phyloP scores from a whole-genome alignment of 2,888 invertebrate genomes.

The Drymonia ruficornis region DNA sequence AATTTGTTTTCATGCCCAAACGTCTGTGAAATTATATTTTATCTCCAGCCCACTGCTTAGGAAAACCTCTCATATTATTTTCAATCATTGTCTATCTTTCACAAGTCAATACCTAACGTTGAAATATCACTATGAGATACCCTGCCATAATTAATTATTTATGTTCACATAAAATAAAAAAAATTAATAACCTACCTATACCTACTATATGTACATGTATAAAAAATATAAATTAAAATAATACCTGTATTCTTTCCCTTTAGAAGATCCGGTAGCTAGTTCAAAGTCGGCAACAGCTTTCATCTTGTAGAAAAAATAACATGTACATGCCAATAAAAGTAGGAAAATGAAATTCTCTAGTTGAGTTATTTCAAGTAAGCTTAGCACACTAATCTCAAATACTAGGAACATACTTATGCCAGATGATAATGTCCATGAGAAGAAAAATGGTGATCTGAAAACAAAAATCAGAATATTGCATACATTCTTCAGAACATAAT shows the following conservation, averaged over 20 bases:
- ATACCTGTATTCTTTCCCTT: constrained; percentile 78
- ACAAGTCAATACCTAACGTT: no score
- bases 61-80: no score
- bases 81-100: no score
- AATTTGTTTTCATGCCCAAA: no score
- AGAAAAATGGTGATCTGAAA: constrained; percentile 89
- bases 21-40: no score
- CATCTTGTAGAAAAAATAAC: constrained; percentile 76
- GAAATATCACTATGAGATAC: no score
- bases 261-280: constrained; percentile 68
- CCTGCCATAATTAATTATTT: no score
- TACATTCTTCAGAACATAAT: no score
- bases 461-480: constrained; percentile 1
- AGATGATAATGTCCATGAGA: constrained; percentile 90
- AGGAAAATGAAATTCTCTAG: constrained; percentile 73
- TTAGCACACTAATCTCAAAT: constrained; percentile 89
- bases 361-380: constrained; percentile 87
- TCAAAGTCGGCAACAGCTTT: constrained; percentile 73
- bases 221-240: constrained; percentile 7
- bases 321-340: constrained; percentile 61
- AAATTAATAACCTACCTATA: no score
- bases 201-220: no score
- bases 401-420: constrained; percentile 87
- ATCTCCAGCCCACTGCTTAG: no score
- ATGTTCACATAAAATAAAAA: no score